Evolutionary conservation across 2,888 invertebrate genomes (phyloP).

Genomic region (Rapana venosa): DNA sequence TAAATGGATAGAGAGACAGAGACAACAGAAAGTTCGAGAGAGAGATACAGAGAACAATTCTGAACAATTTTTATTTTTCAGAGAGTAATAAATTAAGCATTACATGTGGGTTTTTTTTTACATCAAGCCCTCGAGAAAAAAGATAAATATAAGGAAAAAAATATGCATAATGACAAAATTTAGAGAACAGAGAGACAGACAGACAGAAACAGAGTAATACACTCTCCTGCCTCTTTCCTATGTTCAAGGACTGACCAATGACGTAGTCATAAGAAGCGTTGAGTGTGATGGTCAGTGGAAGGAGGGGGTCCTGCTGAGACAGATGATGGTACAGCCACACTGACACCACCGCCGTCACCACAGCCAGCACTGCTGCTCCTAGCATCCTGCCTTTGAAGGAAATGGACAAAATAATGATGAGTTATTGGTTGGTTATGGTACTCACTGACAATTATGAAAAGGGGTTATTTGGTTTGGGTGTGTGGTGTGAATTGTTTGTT

Average conservation of each 20-base stretch:
- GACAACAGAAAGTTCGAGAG: neutral
- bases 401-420: no score
- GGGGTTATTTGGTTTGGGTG: no score
- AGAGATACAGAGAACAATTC: neutral
- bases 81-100: no score
- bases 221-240: neutral
- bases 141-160: no score
- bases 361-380: neutral
- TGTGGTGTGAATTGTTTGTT: no score
- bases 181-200: neutral
- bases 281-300: conserved; percentile 15
- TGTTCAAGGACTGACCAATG: conserved; percentile 38
- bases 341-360: neutral
- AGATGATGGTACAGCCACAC: conserved; percentile 4
- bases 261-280: conserved; percentile 43
- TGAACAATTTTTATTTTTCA: neutral
- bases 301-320: neutral
- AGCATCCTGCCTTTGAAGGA: no score
- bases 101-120: no score
- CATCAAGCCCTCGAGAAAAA: no score
- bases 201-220: neutral
- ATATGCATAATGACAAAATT: neutral
- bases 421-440: no score
- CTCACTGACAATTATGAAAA: no score
- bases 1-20: neutral